phyloP scores from a whole-genome alignment of 2,797 vertebrate genomes.

The Brotula barbata region DNA sequence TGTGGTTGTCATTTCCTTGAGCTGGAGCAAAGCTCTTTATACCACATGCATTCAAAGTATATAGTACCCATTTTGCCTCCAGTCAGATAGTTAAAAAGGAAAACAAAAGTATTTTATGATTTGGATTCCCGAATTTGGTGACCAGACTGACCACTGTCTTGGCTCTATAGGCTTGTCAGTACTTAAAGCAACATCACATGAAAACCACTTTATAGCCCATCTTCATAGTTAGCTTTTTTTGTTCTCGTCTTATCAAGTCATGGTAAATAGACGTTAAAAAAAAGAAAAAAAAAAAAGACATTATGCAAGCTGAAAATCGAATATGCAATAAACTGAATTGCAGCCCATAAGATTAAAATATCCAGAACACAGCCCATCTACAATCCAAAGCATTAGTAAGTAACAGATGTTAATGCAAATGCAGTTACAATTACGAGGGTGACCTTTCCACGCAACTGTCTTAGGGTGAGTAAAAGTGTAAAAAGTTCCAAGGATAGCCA shows the following conservation, averaged over 20 bases:
- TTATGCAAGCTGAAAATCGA: slow-evolving; percentile 53
- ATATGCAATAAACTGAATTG: slow-evolving; percentile 50
- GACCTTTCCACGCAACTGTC: slow-evolving; percentile 33
- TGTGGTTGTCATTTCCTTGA: too few relatives aligned
- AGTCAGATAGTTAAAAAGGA: neutral
- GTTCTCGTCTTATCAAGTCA: slow-evolving; percentile 55
- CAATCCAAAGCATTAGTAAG: slow-evolving; percentile 66
- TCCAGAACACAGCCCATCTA: slow-evolving; percentile 49
- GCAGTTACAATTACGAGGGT: slow-evolving; percentile 47
- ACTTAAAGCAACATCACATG: slow-evolving; percentile 47
- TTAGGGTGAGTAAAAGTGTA: slow-evolving; percentile 16
- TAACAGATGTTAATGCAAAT: slow-evolving; percentile 71
- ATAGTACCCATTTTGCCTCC: neutral
- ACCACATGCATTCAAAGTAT: slow-evolving; percentile 1
- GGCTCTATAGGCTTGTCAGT: slow-evolving; percentile 1
- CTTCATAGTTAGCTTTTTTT: slow-evolving; percentile 25
- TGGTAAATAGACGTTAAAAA: slow-evolving; percentile 33
- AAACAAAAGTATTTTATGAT: neutral
- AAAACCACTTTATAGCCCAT: slow-evolving; percentile 38
- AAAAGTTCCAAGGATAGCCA: slow-evolving; percentile 28
- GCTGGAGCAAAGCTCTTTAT: neutral
- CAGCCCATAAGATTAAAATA: slow-evolving; percentile 60
- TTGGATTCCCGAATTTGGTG: neutral
- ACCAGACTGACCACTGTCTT: neutral
- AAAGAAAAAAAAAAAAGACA: slow-evolving; percentile 41